These are phyloP conservation scores for Tympanoctomys barrerae DNA, from an alignment of 2,797 vertebrate genomes.

Conservation along the genomic window DNA sequence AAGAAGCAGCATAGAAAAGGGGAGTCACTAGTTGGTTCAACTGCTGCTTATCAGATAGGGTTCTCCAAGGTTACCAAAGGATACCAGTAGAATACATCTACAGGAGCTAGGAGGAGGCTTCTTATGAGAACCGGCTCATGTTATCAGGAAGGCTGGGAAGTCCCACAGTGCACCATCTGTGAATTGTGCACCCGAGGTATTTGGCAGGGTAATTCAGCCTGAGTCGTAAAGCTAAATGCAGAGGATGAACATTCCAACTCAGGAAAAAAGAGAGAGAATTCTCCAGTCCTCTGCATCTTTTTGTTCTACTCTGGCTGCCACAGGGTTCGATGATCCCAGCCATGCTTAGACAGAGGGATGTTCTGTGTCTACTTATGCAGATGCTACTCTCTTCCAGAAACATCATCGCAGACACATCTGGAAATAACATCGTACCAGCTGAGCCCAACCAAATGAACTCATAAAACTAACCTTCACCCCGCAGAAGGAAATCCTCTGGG, in stretches of 20 bases:
- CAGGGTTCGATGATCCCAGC: not conserved
- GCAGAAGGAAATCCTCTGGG: not conserved
- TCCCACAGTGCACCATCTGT: no score
- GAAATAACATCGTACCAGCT: not conserved
- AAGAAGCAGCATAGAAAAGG: not conserved
- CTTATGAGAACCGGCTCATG: not conserved
- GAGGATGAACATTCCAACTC: not conserved
- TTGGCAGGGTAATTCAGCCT: not conserved
- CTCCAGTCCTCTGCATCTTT: not conserved
- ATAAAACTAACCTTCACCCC: not conserved
- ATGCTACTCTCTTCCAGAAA: not conserved
- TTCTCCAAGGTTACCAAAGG: not conserved
- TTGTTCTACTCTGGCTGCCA: not conserved
- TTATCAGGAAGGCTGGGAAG: not conserved
- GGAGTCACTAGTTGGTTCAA: not conserved
- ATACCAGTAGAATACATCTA: not conserved
- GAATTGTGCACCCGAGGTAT: not conserved
- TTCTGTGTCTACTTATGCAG: not conserved
- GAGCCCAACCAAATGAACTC: not conserved
- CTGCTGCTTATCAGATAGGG: not conserved
- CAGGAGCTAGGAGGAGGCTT: not conserved
- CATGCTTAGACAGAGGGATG: not conserved
- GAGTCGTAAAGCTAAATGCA: not conserved
- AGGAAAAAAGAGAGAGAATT: not conserved
- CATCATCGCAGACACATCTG: not conserved